A percentile compares a stretch with the other conserved stretches of the same genome.
Conservation (phyloP, 2,113 vertebrate species). For the Empidonax traillii region DNA sequence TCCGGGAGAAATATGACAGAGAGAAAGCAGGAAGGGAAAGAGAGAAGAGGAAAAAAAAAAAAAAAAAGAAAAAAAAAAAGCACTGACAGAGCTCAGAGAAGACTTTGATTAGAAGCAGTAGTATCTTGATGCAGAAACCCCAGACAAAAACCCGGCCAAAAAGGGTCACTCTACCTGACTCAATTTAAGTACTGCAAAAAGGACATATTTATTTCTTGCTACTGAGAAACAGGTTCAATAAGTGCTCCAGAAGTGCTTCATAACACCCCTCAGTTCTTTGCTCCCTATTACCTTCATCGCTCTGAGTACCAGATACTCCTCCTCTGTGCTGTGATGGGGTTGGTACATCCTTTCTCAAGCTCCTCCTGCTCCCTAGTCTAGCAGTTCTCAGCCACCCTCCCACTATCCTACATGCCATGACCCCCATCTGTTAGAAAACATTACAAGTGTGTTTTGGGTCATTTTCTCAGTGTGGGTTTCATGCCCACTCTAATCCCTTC, state of each 20-base stretch:
- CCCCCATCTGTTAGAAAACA: background rate
- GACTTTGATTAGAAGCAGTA: background rate
- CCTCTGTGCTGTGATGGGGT: background rate
- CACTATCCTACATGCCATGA: background rate
- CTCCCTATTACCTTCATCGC: background rate
- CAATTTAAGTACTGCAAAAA: background rate
- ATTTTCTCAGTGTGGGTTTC: background rate
- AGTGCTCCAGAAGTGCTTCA: background rate
- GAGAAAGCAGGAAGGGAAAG: background rate
- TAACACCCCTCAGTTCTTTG: background rate
- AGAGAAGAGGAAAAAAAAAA: background rate
- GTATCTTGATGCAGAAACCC: background rate
- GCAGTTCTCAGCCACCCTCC: background rate
- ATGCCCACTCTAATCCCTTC: rapidly evolving
- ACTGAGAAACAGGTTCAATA: background rate
- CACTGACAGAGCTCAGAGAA: background rate
- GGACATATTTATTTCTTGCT: background rate
- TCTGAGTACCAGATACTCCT: background rate
- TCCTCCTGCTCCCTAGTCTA: background rate
- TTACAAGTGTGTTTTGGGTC: rapidly evolving
- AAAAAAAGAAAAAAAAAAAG: background rate
- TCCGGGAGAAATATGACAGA: background rate
- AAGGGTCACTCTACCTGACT: background rate
- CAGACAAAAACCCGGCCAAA: background rate
- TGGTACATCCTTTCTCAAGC: background rate